Base-by-base conservation (phyloP, 2,888 invertebrate genomes). In the Ditula angustiorana region DNA sequence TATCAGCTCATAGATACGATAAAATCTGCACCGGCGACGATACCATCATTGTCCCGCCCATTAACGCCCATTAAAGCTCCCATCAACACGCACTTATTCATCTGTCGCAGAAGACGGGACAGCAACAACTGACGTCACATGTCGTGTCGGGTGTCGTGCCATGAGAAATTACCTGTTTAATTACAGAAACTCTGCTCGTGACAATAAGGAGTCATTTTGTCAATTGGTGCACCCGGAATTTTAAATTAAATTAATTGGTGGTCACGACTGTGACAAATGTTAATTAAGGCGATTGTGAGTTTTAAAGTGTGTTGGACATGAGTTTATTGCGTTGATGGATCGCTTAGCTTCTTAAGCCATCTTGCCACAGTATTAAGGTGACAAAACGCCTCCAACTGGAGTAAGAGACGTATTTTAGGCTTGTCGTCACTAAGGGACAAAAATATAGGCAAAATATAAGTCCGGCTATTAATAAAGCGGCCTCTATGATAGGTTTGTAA, bases 31-130 rank as follows among this genome's bases (percentile, higher is more conserved):
- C 75, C 75, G 76, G 81, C 82, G 83, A 85, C 87, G 83, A 90
- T 88, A 86, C 82, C 81, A 80, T 90, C 87, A 88, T 91, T 92
- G 92, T 92, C 86, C 90, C 90, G 90, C 88, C 90, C 85, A 90
- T 92, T 91, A 88, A 85, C 88, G 88, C 87, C 85, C 86, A 87
- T 91, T 90, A 89, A 89, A 88, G 88, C 85, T 83, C 90, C 91
- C 88, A 91, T 90, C 91, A 86, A 86, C 88, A 87, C 85, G 78
- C 86, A 87, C 87, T 90, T 90, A 92, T 91, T 92, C 91, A 92
- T 90, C 85, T 87, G 92, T 90, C 91, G 73, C 65, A 69, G 64
- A 68, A 70, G 68, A 69, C 63, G 61, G 67, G 59, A 37, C 64
- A 66, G 73, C 71, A 74, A 76, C 79, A 76, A 70, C 75, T 73